Percentiles rank a stretch among this genome's conserved stretches.
Evolutionary conservation across 1,140 invertebrate genomes (phyloP).

Genomic region (Zaprionus kolodkinae): DNA sequence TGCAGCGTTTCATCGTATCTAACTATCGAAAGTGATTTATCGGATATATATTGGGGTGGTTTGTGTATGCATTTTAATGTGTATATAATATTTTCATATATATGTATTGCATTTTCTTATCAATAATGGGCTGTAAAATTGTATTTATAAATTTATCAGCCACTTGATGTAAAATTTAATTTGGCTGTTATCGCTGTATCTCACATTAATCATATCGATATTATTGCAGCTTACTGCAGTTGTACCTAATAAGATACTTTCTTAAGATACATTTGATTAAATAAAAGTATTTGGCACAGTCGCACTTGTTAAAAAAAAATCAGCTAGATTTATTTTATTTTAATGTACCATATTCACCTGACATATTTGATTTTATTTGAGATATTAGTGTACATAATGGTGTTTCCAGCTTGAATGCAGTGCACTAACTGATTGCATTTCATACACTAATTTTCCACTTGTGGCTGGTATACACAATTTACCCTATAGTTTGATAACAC

Average conservation of each 20-base stretch:
- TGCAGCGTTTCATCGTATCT: conserved; percentile 16
- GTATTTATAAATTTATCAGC: background rate
- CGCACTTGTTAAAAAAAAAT: background rate
- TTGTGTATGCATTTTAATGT: conserved; percentile 4
- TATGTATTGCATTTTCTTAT: conserved; percentile 7
- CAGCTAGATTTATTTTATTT: background rate
- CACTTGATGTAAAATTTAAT: background rate
- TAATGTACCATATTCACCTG: background rate
- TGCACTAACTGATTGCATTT: background rate
- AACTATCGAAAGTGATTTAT: background rate
- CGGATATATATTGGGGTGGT: conserved; percentile 20
- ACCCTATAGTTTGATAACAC: background rate
- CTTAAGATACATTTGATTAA: background rate
- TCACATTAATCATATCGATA: background rate
- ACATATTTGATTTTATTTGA: background rate
- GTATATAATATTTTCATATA: background rate
- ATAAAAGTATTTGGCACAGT: background rate
- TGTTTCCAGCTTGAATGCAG: conserved; percentile 4
- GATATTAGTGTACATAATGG: background rate
- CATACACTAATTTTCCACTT: conserved; percentile 1
- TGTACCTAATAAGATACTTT: background rate
- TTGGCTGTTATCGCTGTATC: background rate
- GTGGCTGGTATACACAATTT: background rate
- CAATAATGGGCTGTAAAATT: background rate
- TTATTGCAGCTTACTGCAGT: background rate